A percentile compares a stretch with the other conserved stretches of the same genome.
Conservation (phyloP, 2,113 vertebrate species). For the Calonectris borealis region DNA sequence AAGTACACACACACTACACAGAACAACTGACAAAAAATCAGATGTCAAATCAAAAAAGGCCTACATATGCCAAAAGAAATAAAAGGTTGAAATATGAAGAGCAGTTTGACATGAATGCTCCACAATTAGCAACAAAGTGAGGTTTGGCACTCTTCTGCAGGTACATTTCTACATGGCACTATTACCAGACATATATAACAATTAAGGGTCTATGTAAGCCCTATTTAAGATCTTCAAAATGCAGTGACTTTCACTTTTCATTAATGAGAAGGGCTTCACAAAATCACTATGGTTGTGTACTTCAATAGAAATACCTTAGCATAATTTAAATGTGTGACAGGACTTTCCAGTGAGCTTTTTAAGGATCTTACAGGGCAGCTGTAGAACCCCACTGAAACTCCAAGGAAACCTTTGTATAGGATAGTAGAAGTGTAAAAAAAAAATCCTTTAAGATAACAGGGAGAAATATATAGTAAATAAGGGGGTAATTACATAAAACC, state of each 20-base stretch:
- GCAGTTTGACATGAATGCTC: neutral
- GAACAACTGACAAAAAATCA: neutral
- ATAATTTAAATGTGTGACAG: neutral
- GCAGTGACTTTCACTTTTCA: neutral
- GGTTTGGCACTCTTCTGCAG: neutral
- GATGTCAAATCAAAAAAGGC: neutral
- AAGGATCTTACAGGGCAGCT: neutral
- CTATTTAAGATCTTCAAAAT: neutral
- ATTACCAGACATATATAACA: neutral
- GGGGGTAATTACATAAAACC: neutral
- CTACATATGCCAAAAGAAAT: neutral
- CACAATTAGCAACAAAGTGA: neutral
- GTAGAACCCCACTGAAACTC: neutral
- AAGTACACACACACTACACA: neutral
- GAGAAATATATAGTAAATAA: neutral
- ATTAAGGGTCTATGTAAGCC: neutral
- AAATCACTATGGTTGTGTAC: neutral
- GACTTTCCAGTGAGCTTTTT: neutral
- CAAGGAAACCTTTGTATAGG: neutral
- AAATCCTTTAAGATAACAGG: neutral
- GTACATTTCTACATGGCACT: neutral
- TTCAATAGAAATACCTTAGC: neutral
- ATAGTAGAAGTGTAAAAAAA: neutral
- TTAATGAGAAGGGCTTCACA: neutral
- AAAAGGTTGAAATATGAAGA: neutral